These are phyloP conservation scores for Nannoperca australis DNA, from an alignment of 2,797 vertebrate species.

Conservation along the genomic window DNA sequence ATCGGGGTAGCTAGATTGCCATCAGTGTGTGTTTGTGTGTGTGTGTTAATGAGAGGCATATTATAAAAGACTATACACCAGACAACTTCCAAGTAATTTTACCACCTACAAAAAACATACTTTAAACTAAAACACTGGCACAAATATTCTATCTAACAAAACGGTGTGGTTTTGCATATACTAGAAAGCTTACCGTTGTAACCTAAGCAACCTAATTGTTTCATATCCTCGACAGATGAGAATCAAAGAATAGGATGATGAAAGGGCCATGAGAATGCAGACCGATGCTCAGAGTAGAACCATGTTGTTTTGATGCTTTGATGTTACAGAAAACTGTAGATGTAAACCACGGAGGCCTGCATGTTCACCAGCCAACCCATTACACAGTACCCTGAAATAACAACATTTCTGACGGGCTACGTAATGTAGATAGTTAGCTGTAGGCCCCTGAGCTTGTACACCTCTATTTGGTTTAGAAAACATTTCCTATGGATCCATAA, in stretches of 20 bases:
- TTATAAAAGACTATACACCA: background rate
- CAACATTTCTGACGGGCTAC: conserved; percentile 21
- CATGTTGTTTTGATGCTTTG: conserved; percentile 35
- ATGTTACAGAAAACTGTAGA: conserved; percentile 20
- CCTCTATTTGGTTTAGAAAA: conserved; percentile 40
- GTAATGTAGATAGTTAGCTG: conserved; percentile 1
- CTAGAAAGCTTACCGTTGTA: background rate
- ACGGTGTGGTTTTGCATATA: background rate
- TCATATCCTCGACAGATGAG: conserved; percentile 7
- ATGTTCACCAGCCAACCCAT: conserved; percentile 29
- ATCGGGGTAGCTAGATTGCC: background rate
- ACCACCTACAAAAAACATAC: background rate
- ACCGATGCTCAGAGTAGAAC: conserved; percentile 1
- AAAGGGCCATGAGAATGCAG: conserved; percentile 5
- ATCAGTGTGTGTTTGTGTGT: background rate
- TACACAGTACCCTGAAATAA: conserved; percentile 3
- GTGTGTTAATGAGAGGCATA: background rate
- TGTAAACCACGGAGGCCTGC: conserved; percentile 1
- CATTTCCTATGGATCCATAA: conserved; percentile 30
- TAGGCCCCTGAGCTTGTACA: conserved; percentile 4
- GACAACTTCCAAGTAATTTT: background rate
- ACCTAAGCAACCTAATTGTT: background rate
- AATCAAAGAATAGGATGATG: conserved; percentile 34
- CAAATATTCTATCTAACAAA: background rate
- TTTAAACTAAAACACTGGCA: background rate